Evolutionary conservation across 2,888 invertebrate species (phyloP), one percentile per base, ranked within the genome.

Genomic region (Malthinus flaveolus): DNA sequence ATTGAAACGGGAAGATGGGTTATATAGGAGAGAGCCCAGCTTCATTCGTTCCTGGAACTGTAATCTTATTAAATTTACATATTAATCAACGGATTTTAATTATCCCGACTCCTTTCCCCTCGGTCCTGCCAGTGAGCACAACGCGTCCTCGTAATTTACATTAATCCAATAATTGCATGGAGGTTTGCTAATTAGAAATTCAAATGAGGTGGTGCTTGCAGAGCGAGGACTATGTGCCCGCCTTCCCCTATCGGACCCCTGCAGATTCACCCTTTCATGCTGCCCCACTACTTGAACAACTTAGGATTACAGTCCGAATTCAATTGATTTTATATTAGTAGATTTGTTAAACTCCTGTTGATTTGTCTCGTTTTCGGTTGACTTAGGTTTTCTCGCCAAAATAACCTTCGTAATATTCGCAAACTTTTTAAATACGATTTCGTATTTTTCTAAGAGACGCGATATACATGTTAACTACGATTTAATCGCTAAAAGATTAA

Each of bases 11-110:
- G 63, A 65, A 67, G 66, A 66, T 65, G 65, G 66, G 67, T 64
- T 66, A 66, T 66, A 66, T 63, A 62, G 61, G 62, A 62, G 67
- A 64, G 67, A 61, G 65, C 67, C 66, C 62, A 68, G 71, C 71
- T 72, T 71, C 72, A 84, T 87, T 87, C 89, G 89, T 90, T 90
- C 89, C 89, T 86, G 89, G 88, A 89, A 90, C 90, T 91, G 91
- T 92, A 92, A 92, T 92, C 92, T 92, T 92, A 93, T 93, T 92
- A 93, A 92, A 93, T 93, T 93, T 93, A 92, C 92, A 93, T 93
- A 93, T 93, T 93, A 93, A 93, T 93, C 92, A 93, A 92, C 91
- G 91, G 91, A 92, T 93, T 93, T 92, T 93, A 93, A 93, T 93
- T 93, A 92, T 91, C 88, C 89, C 87, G 85, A 82, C 83, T 82